These are phyloP conservation scores for Crenichthys baileyi DNA, from an alignment of 2,797 vertebrate species.

Conservation along the genomic window DNA sequence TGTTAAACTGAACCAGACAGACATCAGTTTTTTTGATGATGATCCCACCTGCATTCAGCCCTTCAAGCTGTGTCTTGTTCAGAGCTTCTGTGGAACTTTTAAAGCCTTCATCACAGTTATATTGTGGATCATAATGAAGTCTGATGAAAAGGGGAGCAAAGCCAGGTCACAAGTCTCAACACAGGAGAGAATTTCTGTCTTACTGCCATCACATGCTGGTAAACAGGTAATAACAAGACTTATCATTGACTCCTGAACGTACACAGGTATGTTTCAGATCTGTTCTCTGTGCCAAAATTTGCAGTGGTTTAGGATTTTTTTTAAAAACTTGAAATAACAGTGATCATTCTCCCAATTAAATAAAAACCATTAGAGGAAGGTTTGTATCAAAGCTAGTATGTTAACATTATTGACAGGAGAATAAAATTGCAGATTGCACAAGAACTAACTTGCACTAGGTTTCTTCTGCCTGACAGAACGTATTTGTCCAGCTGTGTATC, in stretches of 20 bases:
- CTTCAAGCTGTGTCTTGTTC: slow-evolving; percentile 37
- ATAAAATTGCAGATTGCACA: neutral
- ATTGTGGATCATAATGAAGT: slow-evolving; percentile 31
- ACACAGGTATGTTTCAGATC: slow-evolving; percentile 19
- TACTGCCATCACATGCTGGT: slow-evolving; percentile 40
- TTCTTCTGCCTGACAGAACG: neutral
- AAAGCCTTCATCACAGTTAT: slow-evolving; percentile 33
- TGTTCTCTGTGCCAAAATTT: slow-evolving; percentile 32
- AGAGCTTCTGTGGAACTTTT: slow-evolving; percentile 25
- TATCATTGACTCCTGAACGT: slow-evolving; percentile 38
- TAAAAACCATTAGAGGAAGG: slow-evolving; percentile 9
- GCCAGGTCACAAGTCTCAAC: slow-evolving; percentile 39
- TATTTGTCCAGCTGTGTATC: neutral
- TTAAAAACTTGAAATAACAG: slow-evolving; percentile 8
- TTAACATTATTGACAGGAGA: neutral
- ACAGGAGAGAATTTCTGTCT: slow-evolving; percentile 35
- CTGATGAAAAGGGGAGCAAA: slow-evolving; percentile 30
- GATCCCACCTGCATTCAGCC: slow-evolving; percentile 4
- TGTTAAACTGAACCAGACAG: slow-evolving; percentile 18
- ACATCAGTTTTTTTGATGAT: slow-evolving; percentile 15
- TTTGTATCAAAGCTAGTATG: neutral
- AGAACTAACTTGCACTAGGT: neutral
- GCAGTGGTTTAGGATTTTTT: neutral
- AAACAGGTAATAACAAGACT: slow-evolving; percentile 28
- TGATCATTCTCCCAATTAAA: slow-evolving; percentile 21